These are phyloP conservation scores for Cerastoderma edule DNA, from an alignment of 2,888 invertebrate species.

Conservation along the genomic window DNA sequence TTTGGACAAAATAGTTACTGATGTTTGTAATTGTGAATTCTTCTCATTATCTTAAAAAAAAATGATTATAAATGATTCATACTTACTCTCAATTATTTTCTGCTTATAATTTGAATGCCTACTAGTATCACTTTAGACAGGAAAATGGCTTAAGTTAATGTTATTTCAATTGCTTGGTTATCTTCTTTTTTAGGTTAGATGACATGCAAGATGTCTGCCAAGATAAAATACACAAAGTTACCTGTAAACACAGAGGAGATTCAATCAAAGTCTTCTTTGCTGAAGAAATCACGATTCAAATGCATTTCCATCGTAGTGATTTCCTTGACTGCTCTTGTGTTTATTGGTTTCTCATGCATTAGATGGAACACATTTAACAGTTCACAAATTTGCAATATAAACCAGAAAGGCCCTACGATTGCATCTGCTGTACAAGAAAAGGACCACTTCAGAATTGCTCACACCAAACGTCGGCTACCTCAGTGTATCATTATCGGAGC, in stretches of 20 bases:
- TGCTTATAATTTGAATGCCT: no score
- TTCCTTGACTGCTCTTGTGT: conserved; percentile 22
- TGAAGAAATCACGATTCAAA: conserved; percentile 48
- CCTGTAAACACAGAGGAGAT: not conserved
- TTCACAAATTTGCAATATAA: conserved; percentile 36
- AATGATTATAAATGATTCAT: no score
- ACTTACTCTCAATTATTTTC: no score
- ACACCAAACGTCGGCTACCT: conserved; percentile 80
- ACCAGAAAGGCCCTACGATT: conserved; percentile 11
- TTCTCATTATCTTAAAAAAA: no score
- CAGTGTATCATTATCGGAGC: conserved; percentile 84
- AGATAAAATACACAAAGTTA: conserved; percentile 3
- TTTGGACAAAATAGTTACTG: no score
- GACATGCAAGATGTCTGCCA: not conserved
- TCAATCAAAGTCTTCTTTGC: conserved; percentile 25
- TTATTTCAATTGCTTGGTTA: no score
- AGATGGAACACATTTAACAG: conserved; percentile 32
- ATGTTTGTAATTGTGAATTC: no score
- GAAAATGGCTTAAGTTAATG: no score
- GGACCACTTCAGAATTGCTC: conserved; percentile 37
- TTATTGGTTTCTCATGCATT: conserved; percentile 47
- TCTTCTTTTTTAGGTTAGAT: not conserved
- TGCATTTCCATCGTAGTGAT: conserved; percentile 33
- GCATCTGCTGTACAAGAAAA: not conserved
- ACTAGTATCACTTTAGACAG: no score